phyloP scores from a whole-genome alignment of 1,140 invertebrate genomes.

The Eriocheir sinensis region DNA sequence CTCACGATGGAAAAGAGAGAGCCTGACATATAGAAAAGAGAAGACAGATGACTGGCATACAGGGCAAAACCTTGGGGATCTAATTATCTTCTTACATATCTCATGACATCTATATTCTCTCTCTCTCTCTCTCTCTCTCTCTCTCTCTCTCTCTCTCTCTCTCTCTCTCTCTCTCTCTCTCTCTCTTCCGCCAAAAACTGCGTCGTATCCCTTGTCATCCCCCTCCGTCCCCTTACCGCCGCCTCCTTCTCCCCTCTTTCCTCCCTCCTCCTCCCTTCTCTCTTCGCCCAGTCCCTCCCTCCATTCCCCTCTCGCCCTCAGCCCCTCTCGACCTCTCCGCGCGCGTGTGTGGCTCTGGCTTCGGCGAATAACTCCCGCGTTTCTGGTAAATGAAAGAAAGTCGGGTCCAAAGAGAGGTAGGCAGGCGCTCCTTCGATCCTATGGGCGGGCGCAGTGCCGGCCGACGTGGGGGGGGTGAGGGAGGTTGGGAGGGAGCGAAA shows the following conservation, averaged over 20 bases:
- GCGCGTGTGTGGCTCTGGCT: neutral
- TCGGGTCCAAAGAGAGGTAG: slow-evolving; percentile 43
- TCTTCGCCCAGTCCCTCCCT: neutral
- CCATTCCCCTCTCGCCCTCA: slow-evolving; percentile 6
- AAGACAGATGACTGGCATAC: slow-evolving; percentile 11
- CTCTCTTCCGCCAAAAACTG: neutral
- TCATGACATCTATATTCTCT: neutral
- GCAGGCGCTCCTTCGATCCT: slow-evolving; percentile 59
- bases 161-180: slow-evolving; percentile 44
- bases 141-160: neutral
- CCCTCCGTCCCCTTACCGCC: neutral
- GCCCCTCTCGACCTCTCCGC: slow-evolving; percentile 46
- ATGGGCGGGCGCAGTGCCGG: slow-evolving; percentile 26
- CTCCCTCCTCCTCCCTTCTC: neutral
- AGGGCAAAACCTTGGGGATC: neutral
- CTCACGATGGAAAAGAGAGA: neutral
- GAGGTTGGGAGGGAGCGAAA: neutral
- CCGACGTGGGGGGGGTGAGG: neutral
- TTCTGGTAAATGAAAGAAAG: slow-evolving; percentile 67
- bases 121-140: neutral
- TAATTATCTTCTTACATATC: slow-evolving; percentile 10
- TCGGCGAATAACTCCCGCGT: slow-evolving; percentile 53
- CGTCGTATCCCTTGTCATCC: slow-evolving; percentile 34
- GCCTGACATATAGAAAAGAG: neutral
- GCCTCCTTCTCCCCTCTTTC: slow-evolving; percentile 21